Percentiles rank a stretch among this genome's conserved stretches.
Evolutionary conservation across 2,888 invertebrate species (phyloP).

Genomic region (Drosophila gaucha): DNA sequence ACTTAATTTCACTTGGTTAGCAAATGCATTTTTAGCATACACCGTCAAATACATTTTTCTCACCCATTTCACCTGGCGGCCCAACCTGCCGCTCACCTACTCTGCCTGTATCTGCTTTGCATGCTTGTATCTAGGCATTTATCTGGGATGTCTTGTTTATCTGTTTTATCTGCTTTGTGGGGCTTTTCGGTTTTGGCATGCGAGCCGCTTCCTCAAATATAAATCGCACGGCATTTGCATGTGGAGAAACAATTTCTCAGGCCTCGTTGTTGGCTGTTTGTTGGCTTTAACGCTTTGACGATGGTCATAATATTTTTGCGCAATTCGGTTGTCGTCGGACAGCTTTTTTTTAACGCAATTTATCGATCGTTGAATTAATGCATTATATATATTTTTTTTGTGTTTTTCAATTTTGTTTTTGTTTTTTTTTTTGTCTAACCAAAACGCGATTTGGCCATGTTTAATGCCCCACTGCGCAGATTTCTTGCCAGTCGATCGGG

Average conservation of each 20-base stretch:
- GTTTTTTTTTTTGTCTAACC: conserved; percentile 13
- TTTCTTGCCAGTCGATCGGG: conserved; percentile 21
- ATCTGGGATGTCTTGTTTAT: conserved; percentile 49
- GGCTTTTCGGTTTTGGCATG: conserved; percentile 53
- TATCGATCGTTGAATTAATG: conserved; percentile 75
- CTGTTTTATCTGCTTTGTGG: conserved; percentile 42
- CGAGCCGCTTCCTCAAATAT: conserved; percentile 79
- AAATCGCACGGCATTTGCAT: conserved; percentile 80
- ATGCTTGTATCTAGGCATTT: conserved; percentile 41
- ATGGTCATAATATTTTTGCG: conserved; percentile 82
- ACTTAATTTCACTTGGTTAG: conserved; percentile 66
- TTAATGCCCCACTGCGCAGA: conserved; percentile 45
- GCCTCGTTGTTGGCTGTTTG: conserved; percentile 46
- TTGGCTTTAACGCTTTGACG: conserved; percentile 63
- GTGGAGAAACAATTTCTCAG: conserved; percentile 79
- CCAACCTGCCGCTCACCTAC: conserved; percentile 28
- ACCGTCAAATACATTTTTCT: conserved; percentile 60
- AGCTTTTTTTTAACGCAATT: conserved; percentile 65
- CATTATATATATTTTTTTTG: conserved; percentile 43
- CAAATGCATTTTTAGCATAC: conserved; percentile 63
- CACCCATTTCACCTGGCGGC: conserved; percentile 62
- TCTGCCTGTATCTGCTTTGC: conserved; percentile 9
- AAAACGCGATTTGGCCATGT: conserved; percentile 50
- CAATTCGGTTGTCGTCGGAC: conserved; percentile 81
- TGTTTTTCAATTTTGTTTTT: conserved; percentile 12